Conservation (phyloP, 2,797 vertebrate genomes). For the Rallus crepitans region DNA sequence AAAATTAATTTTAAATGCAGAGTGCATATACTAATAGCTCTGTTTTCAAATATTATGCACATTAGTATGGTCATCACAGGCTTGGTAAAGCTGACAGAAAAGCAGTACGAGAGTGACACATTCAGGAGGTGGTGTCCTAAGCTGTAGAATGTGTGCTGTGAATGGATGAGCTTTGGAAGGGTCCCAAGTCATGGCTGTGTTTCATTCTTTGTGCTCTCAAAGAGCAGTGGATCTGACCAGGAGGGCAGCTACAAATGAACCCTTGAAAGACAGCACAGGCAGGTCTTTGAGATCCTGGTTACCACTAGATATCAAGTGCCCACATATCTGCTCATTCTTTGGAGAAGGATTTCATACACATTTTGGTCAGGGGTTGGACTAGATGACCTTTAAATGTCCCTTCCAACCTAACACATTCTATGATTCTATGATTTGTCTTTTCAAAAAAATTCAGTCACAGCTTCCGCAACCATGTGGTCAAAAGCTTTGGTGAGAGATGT, state of each 20-base stretch:
- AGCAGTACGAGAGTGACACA: fast-evolving
- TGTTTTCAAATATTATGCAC: background rate
- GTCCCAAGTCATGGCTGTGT: background rate
- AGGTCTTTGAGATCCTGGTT: background rate
- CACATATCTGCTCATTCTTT: background rate
- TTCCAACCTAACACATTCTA: too few relatives aligned
- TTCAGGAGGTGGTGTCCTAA: background rate
- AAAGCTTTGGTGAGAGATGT: background rate
- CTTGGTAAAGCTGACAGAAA: background rate
- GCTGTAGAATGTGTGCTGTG: background rate
- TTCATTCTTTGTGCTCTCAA: background rate
- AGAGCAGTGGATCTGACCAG: background rate
- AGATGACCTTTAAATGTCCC: too few relatives aligned
- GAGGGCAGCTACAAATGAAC: background rate
- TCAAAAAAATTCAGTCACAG: background rate
- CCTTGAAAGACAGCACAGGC: background rate
- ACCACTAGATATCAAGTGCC: too few relatives aligned
- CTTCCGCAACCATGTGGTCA: background rate
- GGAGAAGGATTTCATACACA: background rate
- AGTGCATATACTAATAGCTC: background rate
- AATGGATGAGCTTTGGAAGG: background rate
- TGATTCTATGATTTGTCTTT: background rate
- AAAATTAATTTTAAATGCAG: background rate
- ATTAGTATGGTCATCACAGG: background rate
- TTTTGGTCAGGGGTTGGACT: background rate